Evolutionary conservation across 2,113 vertebrate species (phyloP).

Genomic region (Zingel zingel): DNA sequence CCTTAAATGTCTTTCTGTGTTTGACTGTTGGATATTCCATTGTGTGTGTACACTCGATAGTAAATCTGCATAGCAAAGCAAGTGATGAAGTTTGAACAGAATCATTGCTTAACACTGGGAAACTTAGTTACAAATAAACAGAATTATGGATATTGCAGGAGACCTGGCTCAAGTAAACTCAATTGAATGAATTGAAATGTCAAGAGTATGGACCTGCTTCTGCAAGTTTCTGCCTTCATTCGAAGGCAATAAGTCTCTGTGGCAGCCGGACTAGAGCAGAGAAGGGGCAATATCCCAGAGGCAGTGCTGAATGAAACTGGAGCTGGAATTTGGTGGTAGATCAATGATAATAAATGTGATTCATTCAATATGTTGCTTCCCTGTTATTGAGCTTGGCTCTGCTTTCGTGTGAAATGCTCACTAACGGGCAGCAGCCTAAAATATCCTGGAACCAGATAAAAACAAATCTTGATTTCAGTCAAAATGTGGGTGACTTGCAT

Average conservation of each 20-base stretch:
- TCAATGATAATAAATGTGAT: slow-evolving; percentile 76
- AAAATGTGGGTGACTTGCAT: slow-evolving; percentile 19
- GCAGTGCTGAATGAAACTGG: slow-evolving; percentile 47
- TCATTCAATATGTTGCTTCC: slow-evolving; percentile 56
- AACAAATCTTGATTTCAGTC: slow-evolving; percentile 45
- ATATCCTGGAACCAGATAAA: slow-evolving; percentile 28
- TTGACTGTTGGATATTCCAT: neutral
- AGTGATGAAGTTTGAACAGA: slow-evolving; percentile 21
- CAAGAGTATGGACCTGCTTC: slow-evolving; percentile 39
- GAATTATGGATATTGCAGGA: slow-evolving; percentile 29
- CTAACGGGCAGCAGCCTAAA: slow-evolving; percentile 16
- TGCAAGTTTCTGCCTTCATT: slow-evolving; percentile 45
- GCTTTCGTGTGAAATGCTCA: slow-evolving; percentile 36
- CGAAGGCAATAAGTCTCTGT: slow-evolving; percentile 52
- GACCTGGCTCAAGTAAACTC: slow-evolving; percentile 23
- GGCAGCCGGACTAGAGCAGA: slow-evolving; percentile 38
- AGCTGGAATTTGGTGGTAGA: slow-evolving; percentile 61
- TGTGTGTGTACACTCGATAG: neutral
- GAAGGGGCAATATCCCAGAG: slow-evolving; percentile 63
- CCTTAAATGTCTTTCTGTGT: neutral
- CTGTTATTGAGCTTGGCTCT: slow-evolving; percentile 56
- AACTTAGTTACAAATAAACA: slow-evolving; percentile 22
- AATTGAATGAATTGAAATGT: slow-evolving; percentile 58
- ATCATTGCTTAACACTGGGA: slow-evolving; percentile 16
- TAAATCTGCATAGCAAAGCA: slow-evolving; percentile 2